phyloP scores from a whole-genome alignment of 2,113 vertebrate genomes.

The Neolamprologus falcicula region DNA sequence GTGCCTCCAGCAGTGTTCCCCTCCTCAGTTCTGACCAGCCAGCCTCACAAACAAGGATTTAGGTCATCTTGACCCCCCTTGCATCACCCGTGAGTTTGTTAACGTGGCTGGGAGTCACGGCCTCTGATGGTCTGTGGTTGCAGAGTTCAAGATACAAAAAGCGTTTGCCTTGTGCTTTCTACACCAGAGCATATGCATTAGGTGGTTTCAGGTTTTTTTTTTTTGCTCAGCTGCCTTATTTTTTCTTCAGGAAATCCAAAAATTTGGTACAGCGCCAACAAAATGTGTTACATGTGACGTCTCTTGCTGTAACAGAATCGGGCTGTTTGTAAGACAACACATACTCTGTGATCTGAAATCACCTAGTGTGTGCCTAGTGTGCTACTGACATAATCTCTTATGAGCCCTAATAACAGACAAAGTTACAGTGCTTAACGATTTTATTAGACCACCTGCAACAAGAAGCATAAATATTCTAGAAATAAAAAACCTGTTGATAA shows the following conservation, averaged over 20 bases:
- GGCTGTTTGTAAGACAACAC: neutral
- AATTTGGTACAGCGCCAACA: neutral
- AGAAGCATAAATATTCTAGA: neutral
- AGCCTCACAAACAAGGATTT: constrained; percentile 64
- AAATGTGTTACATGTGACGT: neutral
- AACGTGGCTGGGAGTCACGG: constrained; percentile 15
- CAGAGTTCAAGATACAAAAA: neutral
- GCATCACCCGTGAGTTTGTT: constrained; percentile 22
- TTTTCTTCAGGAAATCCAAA: neutral
- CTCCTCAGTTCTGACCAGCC: constrained; percentile 43
- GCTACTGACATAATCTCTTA: neutral
- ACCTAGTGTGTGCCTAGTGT: neutral
- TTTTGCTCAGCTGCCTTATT: neutral
- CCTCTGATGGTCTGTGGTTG: neutral
- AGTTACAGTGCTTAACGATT: neutral
- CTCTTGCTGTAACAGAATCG: neutral
- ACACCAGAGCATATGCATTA: neutral
- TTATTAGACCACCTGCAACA: neutral
- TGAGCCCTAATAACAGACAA: neutral
- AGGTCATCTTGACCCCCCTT: constrained; percentile 46
- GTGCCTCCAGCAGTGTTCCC: constrained; percentile 58
- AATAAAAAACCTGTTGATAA: neutral
- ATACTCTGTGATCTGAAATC: neutral
- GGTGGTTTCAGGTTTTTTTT: neutral
- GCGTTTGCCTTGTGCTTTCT: neutral